Evolutionary conservation across 1,140 invertebrate species (phyloP), one percentile per base, ranked within the genome.

Genomic region (Lepidurus packardi): DNA sequence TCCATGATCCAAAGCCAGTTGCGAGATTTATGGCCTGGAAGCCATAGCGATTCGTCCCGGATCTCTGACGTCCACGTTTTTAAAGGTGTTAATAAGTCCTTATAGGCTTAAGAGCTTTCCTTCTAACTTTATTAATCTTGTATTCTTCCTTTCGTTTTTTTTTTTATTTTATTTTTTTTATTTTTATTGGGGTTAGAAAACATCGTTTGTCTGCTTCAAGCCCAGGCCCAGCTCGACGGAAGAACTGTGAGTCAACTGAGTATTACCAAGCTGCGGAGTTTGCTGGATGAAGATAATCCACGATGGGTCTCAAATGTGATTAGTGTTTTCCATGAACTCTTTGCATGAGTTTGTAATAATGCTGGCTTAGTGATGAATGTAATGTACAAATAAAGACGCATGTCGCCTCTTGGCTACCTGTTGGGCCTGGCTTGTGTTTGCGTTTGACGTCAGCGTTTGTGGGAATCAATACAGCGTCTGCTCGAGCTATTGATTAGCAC

Each of bases 221-320:
- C 53, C 7, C 53, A 65, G 13, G 53, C 53, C 21, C 53, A 65
- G 53, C 53, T 65, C 16, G 53, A 65, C 13, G 53, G 53, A 1
- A 13, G 53, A 65, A 65, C n/a, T n/a, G 53, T 65, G 53, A 65
- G 53, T 65, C 53, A 11, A 21, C 53, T 5, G 53, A 65, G 53
- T 65, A 13, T 65, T 13, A 21, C 53, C 21, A 65, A 65, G 21
- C 53, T 65, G 16, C 8, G 53, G 53, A 65, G 3, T 21, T 16
- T 65, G 53, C 53, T 65, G 8, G 13, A 65, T 6, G 53, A 9
- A 65, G 53, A 65, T 21, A 13, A 65, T 16, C 53, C 53, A 13
- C 53, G 53, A 65, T 65, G 53, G 53, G 53, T 21, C 53, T 65
- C 53, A 65, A 21, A 65, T 65, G 53, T 65, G 53, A 65, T 65